Evolutionary conservation across 2,113 vertebrate genomes (phyloP), one percentile per base, ranked within the genome.

Genomic region (Prietella phreatophila): DNA sequence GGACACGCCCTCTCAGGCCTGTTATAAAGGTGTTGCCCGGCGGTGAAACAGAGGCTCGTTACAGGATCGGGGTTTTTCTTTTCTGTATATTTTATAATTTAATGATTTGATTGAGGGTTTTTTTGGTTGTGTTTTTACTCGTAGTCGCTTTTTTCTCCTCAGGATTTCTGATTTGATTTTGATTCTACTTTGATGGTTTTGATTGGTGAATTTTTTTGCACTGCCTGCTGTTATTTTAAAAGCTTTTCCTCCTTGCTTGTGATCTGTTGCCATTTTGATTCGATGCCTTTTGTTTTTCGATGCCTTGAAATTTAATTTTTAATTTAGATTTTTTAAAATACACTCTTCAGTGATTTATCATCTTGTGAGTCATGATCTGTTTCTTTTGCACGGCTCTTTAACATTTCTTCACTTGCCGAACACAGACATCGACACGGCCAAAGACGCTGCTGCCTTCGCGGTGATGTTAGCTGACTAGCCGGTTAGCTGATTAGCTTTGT

Each of bases 141-240:
- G 91, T 91, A 93, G 88, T 93, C 84, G 88, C 88, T 93, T 92
- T 92, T 81, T 80, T 93, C 92, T 93, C 91, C 94, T 96, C 95
- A 96, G 95, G 95, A 95, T 94, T 83, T 93, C 82, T 84, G 82
- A 90, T 92, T 91, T 90, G 76, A 87, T 94, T 93, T 88, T 4
- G 17, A 88, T 85, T 93, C 92, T 90, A 91, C 91, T 87, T 92
- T 91, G 63, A 84, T 92, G 88, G 90, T 91, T 85, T 94, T 93
- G 94, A 91, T 92, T 94, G 91, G 94, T 95, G 93, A 93, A 92
- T 94, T 80, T 76, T 88, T 90, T 91, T 92, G 94, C 94, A 95
- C 94, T 94, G 94, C 93, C 91, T 95, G 89, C 39, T 90, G 86
- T 86, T 94, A 91, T 93, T 93, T 93, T 83, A 81, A 83, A 91